These are phyloP conservation scores for Clinocottus analis DNA, from an alignment of 2,113 vertebrate genomes.

Conservation along the genomic window DNA sequence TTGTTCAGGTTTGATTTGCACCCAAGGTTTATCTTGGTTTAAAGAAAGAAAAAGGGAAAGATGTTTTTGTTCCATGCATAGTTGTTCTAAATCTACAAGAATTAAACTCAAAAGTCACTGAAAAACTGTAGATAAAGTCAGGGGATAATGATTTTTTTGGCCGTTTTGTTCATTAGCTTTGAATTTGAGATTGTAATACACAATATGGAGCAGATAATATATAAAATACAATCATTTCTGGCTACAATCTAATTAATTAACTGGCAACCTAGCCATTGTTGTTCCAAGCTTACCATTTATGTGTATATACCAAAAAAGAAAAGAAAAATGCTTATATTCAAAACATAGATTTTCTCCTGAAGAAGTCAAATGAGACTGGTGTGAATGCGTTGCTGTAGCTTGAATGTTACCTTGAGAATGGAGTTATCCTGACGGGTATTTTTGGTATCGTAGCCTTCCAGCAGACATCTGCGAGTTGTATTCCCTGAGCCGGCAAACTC, in stretches of 20 bases:
- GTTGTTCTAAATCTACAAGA: background rate
- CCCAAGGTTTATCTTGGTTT: background rate
- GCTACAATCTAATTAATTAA: background rate
- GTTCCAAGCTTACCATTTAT: background rate
- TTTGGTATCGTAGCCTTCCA: slow-evolving; percentile 99
- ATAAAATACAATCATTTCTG: background rate
- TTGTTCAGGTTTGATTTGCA: background rate
- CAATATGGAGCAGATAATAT: background rate
- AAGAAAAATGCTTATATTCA: slow-evolving; percentile 20
- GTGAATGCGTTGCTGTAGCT: background rate
- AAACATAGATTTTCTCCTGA: background rate
- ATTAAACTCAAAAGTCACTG: background rate
- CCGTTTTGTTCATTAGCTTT: background rate
- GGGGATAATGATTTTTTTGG: too few species aligned
- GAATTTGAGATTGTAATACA: background rate
- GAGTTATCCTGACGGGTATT: slow-evolving; percentile 99
- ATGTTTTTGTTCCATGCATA: background rate
- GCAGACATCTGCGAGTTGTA: slow-evolving; percentile 94
- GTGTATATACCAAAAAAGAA: too few species aligned
- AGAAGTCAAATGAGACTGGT: background rate
- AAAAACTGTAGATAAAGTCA: background rate
- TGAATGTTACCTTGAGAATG: slow-evolving; percentile 93
- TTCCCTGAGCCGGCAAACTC: slow-evolving; percentile 98
- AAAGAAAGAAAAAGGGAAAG: background rate
- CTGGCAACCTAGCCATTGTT: background rate